Base-by-base conservation (phyloP, 1,140 invertebrate species). In the Leptopilina boulardi region DNA sequence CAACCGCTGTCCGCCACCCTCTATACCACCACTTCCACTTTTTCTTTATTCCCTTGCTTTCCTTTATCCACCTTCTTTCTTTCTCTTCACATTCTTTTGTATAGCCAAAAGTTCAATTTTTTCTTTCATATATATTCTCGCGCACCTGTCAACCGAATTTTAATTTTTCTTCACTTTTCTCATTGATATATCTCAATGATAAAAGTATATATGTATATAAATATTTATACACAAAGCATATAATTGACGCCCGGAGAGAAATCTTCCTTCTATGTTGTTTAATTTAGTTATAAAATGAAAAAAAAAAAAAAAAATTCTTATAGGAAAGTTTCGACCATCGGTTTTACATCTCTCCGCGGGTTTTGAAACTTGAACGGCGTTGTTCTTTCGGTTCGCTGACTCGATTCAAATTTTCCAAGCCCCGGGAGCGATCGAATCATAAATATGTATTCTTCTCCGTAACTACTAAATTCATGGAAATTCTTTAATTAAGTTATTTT, bases 401-500 rank as follows among this genome's bases (percentile, higher is more conserved):
- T 79, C 77, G 77, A 86, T 88, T 89, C 85, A 85, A 88, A 89
- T 89, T 86, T 85, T 76, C 78, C n/a, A n/a, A 76, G 71, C 77
- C 73, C 83, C 80, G 34, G 80, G 80, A 47, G 79, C 77, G 87
- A 90, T 87, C 84, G 59, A 81, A 89, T 91, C 89, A 90, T 90
- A 91, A 91, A 91, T 91, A 91, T 90, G 89, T 90, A 90, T 91
- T 81, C 84, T 74, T 51, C 77, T 77, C 30, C 76, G 80, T 82
- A 85, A 83, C 83, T 77, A 84, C 80, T 85, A 84, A 87, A 87
- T 90, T 89, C 89, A 87, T 89, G 89, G 87, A 90, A 90, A 88
- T 90, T 89, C 87, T 90, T 90, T 90, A 90, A 90, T 91, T 87
- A 87, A 89, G 87, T 90, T 89, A 90, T 91, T 89, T 90, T 89